Conservation (phyloP, 2,113 vertebrate genomes). For the Ophiodon elongatus region DNA sequence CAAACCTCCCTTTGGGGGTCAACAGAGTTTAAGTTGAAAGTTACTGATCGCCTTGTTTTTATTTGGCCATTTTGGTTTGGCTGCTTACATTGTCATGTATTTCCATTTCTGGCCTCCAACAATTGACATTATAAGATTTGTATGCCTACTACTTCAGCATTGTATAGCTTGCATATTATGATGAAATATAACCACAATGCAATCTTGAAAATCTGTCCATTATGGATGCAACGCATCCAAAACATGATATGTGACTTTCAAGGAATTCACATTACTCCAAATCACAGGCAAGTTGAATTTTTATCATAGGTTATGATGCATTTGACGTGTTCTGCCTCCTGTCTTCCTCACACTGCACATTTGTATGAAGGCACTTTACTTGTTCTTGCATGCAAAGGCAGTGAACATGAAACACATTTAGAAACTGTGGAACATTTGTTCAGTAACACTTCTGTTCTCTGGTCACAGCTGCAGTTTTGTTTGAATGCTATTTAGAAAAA, state of each 20-base stretch:
- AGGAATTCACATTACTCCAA: background rate
- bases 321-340: slow-evolving; percentile 6
- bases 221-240: background rate
- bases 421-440: background rate
- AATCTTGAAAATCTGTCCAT: background rate
- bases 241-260: background rate
- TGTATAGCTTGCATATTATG: background rate
- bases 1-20: background rate
- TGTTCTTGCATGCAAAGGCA: background rate
- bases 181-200: background rate
- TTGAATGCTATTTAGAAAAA: background rate
- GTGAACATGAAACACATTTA: background rate
- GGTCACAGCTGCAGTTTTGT: background rate
- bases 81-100: background rate
- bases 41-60: background rate
- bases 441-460: background rate
- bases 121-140: background rate
- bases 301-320: no score
- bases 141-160: background rate
- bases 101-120: background rate
- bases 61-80: background rate
- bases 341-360: slow-evolving; percentile 16
- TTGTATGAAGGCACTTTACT: background rate
- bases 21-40: background rate
- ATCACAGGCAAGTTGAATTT: background rate